These are phyloP conservation scores for Lagodon rhomboides DNA, from an alignment of 2,797 vertebrate genomes.

Conservation along the genomic window DNA sequence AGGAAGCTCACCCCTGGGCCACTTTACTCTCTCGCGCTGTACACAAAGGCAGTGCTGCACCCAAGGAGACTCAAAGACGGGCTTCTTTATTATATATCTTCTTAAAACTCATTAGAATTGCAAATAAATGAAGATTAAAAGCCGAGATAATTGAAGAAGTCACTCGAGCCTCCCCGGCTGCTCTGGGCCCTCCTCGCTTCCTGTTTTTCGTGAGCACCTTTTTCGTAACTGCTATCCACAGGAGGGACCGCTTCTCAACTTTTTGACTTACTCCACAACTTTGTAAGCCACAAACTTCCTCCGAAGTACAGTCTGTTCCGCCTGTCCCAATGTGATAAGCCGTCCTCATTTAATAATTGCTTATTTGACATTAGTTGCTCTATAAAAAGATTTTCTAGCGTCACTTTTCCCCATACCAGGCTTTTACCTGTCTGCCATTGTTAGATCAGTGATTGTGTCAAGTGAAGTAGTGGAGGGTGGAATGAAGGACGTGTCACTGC, in stretches of 20 bases:
- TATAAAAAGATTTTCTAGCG: constrained; percentile 78
- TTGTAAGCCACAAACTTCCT: constrained; percentile 59
- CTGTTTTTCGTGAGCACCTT: constrained; percentile 58
- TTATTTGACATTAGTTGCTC: constrained; percentile 80
- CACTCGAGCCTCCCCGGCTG: constrained; percentile 44
- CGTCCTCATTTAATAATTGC: constrained; percentile 77
- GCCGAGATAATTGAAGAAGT: constrained; percentile 66
- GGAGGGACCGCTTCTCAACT: constrained; percentile 48
- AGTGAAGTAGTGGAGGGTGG: constrained; percentile 68
- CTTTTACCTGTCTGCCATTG: constrained; percentile 73
- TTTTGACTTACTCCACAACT: constrained; percentile 76
- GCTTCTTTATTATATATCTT: constrained; percentile 46
- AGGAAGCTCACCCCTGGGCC: constrained; percentile 43
- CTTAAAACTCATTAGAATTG: constrained; percentile 71
- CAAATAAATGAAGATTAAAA: constrained; percentile 74
- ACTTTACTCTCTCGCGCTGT: constrained; percentile 29
- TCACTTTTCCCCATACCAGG: constrained; percentile 54
- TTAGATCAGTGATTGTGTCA: constrained; percentile 78
- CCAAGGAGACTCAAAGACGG: constrained; percentile 60
- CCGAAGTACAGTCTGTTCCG: constrained; percentile 56
- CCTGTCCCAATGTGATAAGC: constrained; percentile 79
- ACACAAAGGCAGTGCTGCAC: constrained; percentile 41
- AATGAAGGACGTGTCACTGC: constrained; percentile 70
- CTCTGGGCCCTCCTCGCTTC: constrained; percentile 56
- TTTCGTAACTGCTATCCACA: constrained; percentile 44